Base-by-base conservation (phyloP, 2,888 invertebrate species). In the Tetrapedia diversipes region DNA sequence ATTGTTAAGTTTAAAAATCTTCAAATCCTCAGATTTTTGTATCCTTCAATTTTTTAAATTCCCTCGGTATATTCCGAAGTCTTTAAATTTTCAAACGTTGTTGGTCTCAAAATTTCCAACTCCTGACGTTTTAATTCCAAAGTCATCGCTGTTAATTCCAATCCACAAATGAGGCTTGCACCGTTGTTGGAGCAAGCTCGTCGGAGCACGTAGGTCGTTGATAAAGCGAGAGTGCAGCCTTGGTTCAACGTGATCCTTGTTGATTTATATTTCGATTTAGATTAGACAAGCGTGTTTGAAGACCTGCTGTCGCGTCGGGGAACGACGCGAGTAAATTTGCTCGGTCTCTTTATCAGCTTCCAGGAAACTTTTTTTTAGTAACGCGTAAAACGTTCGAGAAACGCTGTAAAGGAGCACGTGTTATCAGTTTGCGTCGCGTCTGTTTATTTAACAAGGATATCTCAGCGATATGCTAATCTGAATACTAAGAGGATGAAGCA, bases 271-370 rank as follows among this genome's bases (percentile, higher is more conserved):
- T 14, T 19, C 4, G 27, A 57, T 59, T 19, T 22, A 67, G 57
- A 67, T 65, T 27, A 57, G 41, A 57, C 49, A n/a, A 71, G 66
- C 49, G 0, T 22, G 67, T 67, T 57, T 41, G 37, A 32, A 32
- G 37, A 56, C 2, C 32, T 37, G 14, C 19, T 16, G 47, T 59
- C 47, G 29, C 34, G 4, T 16, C 16, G 8, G 10, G 57, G 3
- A 19, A 45, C 16, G 1, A 1, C 3, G n/a, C 45, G 41, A 57
- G n/a, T 64, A 71, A 64, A 43, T 63, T 29, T 32, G 64, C 64
- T 74, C 51, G 64, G 3, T n/a, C 22, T 14, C 19, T 27, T 71
- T 74, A 64, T 71, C 71, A 60, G 54, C 24, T 24, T 4, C 27
- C 16, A 14, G 6, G 19, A 51, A 41, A 22, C 22, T 32, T 29